These are phyloP conservation scores for Delichon dasypus DNA, from an alignment of 2,797 vertebrate species.

Conservation along the genomic window DNA sequence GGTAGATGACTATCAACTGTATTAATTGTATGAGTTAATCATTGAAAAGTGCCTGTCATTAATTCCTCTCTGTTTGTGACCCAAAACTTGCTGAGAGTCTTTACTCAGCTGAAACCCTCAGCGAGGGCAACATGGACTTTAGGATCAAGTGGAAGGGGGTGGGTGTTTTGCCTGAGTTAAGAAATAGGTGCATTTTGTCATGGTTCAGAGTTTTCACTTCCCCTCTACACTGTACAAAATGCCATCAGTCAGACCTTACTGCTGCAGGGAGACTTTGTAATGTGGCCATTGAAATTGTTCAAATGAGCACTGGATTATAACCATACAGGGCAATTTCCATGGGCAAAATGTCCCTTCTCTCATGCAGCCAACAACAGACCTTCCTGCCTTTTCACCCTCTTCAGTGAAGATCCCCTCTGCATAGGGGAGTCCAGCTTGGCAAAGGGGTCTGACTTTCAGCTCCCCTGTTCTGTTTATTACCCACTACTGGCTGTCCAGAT, in stretches of 20 bases:
- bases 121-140: background rate
- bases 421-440: background rate
- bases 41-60: slow-evolving; percentile 45
- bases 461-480: background rate
- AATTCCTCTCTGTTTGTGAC: background rate
- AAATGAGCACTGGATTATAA: background rate
- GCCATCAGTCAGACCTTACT: background rate
- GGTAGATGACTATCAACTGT: background rate
- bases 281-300: accelerated
- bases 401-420: background rate
- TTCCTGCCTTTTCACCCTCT: background rate
- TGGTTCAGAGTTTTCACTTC: background rate
- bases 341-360: background rate
- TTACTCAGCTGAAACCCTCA: background rate
- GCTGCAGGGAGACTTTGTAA: background rate
- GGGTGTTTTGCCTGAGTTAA: background rate
- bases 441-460: background rate
- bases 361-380: accelerated
- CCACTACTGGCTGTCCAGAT: background rate
- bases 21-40: slow-evolving; percentile 23
- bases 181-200: background rate
- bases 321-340: background rate
- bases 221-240: background rate
- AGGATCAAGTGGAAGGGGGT: background rate
- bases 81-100: background rate